Evolutionary conservation across 2,797 vertebrate species (phyloP).

Genomic region (Periparus ater): DNA sequence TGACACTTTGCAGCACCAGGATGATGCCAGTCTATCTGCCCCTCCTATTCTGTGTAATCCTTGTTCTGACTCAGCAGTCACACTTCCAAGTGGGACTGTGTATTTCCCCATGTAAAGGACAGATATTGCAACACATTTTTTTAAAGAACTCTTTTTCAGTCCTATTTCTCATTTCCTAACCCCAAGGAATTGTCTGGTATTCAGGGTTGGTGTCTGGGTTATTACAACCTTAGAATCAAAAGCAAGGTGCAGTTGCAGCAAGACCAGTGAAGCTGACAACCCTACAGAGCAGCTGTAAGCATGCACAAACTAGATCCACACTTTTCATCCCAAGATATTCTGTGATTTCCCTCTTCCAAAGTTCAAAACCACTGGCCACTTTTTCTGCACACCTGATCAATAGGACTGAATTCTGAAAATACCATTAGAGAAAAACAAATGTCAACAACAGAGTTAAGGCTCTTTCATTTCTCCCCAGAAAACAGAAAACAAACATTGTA

Average conservation of each 20-base stretch:
- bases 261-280: not conserved
- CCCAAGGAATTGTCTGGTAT: not conserved
- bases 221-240: not conserved
- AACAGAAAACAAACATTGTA: slow-evolving; percentile 28
- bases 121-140: not conserved
- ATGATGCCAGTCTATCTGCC: not conserved
- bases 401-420: not conserved
- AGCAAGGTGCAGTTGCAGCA: not conserved
- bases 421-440: slow-evolving; percentile 13
- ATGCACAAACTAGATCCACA: not conserved
- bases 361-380: not conserved
- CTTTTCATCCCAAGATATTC: not conserved
- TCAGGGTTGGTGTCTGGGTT: not conserved
- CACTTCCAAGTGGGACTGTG: not conserved
- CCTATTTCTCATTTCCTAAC: not conserved
- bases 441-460: slow-evolving; percentile 15
- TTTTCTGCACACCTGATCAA: not conserved
- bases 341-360: not conserved
- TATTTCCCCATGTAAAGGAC: not conserved
- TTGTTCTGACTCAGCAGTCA: not conserved
- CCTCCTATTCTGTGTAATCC: not conserved
- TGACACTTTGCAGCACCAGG: not conserved
- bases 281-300: not conserved
- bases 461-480: slow-evolving; percentile 37
- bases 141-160: not conserved